These are phyloP conservation scores for Hermatobates lingyangjiaoensis DNA, from an alignment of 1,140 invertebrate genomes.

Conservation along the genomic window DNA sequence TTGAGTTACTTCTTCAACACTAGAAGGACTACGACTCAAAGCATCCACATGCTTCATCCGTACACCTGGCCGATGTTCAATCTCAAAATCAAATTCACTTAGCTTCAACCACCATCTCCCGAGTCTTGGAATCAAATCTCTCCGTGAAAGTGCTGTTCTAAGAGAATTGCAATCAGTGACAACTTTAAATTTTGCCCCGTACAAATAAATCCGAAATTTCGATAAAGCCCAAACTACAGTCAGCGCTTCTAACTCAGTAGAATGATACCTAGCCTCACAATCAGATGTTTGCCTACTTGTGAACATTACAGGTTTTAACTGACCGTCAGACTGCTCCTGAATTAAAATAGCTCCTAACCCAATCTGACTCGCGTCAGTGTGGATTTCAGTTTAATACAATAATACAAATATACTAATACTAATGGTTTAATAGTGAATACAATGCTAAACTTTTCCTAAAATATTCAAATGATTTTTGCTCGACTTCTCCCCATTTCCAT, in stretches of 20 bases:
- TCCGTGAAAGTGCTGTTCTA: slow-evolving; percentile 25
- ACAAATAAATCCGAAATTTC: slow-evolving; percentile 20
- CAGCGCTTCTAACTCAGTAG: slow-evolving; percentile 26
- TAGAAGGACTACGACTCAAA: slow-evolving; percentile 1
- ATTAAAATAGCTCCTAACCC: slow-evolving; percentile 19
- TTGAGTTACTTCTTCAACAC: no score
- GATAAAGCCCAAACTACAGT: slow-evolving; percentile 24
- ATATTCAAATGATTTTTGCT: slow-evolving; percentile 13
- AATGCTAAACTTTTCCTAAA: slow-evolving; percentile 16
- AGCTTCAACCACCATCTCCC: slow-evolving; percentile 20
- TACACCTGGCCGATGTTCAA: slow-evolving; percentile 14
- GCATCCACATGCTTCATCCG: slow-evolving; percentile 12
- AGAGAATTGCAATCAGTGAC: slow-evolving; percentile 27
- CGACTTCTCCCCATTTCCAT: slow-evolving; percentile 6
- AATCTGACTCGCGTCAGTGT: slow-evolving; percentile 18
- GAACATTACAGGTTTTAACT: no score
- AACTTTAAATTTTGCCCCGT: slow-evolving; percentile 22
- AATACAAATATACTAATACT: slow-evolving; percentile 17
- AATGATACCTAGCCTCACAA: slow-evolving; percentile 27
- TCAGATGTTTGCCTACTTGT: no score
- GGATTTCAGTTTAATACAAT: no score
- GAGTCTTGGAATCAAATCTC: slow-evolving; percentile 23
- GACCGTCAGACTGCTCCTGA: slow-evolving; percentile 15
- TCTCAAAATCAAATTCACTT: slow-evolving; percentile 19
- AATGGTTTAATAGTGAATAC: slow-evolving; percentile 14